Base-by-base conservation (phyloP, 1,140 invertebrate genomes). In the Frieseomelitta varia region DNA sequence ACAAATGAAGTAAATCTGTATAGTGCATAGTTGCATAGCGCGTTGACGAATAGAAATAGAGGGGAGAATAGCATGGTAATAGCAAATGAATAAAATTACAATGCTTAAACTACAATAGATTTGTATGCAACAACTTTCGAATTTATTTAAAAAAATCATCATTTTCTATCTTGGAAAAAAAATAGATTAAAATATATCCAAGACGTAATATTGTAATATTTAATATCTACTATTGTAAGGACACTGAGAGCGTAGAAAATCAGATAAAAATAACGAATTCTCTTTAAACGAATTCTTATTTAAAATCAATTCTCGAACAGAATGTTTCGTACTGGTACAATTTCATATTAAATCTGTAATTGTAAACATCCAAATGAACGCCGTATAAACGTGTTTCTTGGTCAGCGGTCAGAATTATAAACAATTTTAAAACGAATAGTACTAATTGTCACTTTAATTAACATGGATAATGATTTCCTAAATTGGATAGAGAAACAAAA, bases 331-430 rank as follows among this genome's bases (percentile, higher is more conserved):
- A 27, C 19, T 34, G 24, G 17, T 27, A n/a, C n/a, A 55, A 19
- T 63, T 73, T 53, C 53, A 24, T 30, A 4, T n/a, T 19, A 39
- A 2, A 10, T 39, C 24, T 11, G 30, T 27, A 56, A 55, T 47
- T 53, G 55, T 83, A 79, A 83, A 83, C 81, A 83, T 83, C 21
- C 53, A 58, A 69, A 21, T 6, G 15, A 85, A 67, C 1, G 27
- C 79, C 79, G 69, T 21, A 75, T 17, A 81, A 85, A 81, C 84
- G 84, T 85, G 84, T 56, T 71, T 53, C 1, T n/a, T n/a, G 4
- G 21, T 74, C 76, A 76, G 67, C 27, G 19, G 58, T 75, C 11
- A n/a, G 6, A 34, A 61, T 55, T 69, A 68, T 19, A 74, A 67
- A 56, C 47, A 58, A 27, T 21, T 56, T 53, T 61, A 63, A 58